Percentiles rank a stretch among this genome's conserved stretches.
Evolutionary conservation across 2,888 invertebrate genomes (phyloP).

Genomic region (Cataglyphis albicans): DNA sequence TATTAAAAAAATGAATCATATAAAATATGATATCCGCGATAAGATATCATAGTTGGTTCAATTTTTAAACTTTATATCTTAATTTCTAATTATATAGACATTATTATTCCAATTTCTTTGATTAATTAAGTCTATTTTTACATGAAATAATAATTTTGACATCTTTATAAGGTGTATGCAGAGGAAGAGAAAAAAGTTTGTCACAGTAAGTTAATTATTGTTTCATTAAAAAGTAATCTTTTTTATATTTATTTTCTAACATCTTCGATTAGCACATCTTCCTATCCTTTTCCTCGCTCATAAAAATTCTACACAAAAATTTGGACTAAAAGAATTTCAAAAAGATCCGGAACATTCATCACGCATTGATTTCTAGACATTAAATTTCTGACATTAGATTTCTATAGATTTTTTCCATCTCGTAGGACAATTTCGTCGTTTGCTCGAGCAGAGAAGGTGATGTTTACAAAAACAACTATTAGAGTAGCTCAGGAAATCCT

Average conservation of each 20-base stretch:
- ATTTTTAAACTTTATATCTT: not conserved
- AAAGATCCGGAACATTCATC: not conserved
- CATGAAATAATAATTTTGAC: slow-evolving; percentile 7
- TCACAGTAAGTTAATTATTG: not conserved
- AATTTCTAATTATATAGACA: not conserved
- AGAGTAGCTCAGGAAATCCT: not conserved
- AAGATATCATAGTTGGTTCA: not conserved
- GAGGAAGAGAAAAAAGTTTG: not conserved
- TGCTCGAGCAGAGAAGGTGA: not conserved
- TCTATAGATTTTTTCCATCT: slow-evolving; percentile 5
- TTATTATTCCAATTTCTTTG: not conserved
- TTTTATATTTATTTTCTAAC: not conserved
- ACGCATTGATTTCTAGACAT: not conserved
- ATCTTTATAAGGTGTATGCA: not conserved
- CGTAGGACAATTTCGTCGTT: slow-evolving; percentile 4
- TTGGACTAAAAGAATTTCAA: not conserved
- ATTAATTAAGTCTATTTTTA: not conserved
- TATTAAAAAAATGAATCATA: not conserved
- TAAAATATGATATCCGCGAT: not conserved
- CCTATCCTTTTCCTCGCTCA: not conserved
- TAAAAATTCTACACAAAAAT: not conserved
- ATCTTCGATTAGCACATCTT: not conserved
- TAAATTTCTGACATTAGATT: not conserved
- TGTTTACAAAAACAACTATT: not conserved
- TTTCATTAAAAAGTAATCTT: not conserved